Evolutionary conservation across 2,113 vertebrate species (phyloP), one percentile per base, ranked within the genome.

Genomic region (Tragelaphus scriptus): DNA sequence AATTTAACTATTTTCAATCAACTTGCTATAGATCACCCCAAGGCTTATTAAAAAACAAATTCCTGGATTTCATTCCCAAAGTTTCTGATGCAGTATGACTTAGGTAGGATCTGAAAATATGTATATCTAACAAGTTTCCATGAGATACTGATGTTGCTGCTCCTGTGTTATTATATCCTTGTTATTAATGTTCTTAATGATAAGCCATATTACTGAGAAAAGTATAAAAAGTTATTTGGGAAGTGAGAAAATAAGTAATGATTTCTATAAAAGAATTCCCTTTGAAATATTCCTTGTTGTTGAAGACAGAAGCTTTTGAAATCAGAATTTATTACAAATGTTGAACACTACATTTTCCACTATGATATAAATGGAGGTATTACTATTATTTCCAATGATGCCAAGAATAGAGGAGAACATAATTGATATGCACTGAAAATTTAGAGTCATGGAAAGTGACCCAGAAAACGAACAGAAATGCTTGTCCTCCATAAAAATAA

Each of bases 221-320:
- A 87, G 11, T 58, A 5, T 77, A 91, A 75, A 13, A 84, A 93
- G 21, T 80, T 93, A 75, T 55, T 85, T 80, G n/a, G 12, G 6
- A 93, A 93, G n/a, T 55, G 87, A 47, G 36, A 30, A 97, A 93
- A 59, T 94, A 81, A 88, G 17, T 85, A 44, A 36, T 90, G 88
- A 16, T 53, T 47, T 93, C 90, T 90, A 49, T 80, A 58, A 92
- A 92, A 80, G 80, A 80, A 80, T 47, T 92, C 26, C 36, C 51
- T 65, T 85, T 95, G 51, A 56, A n/a, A 65, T 40, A 77, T 65
- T 90, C 68, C 61, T 40, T 82, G 89, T 55, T 86, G 71, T 86
- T 90, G 44, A 81, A 75, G 71, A 94, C 71, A 77, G 61, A 88
- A 77, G 58, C 25, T 90, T 92, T 71, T 81, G 44, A 92, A 95